Evolutionary conservation across 2,888 invertebrate species (phyloP).

Genomic region (Shargacucullia verbasci): DNA sequence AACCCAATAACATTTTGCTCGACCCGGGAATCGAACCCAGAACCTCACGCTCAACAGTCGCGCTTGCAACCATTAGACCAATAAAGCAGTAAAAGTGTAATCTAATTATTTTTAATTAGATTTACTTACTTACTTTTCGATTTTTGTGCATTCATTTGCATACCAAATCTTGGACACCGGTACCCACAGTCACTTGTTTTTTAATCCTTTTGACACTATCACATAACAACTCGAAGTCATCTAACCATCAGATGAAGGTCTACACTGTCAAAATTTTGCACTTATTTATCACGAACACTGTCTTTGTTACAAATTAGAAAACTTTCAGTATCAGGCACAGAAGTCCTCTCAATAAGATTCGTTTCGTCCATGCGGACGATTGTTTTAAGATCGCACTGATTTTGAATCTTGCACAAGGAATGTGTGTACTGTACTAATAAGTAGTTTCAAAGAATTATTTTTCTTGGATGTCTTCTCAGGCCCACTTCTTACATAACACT

Average conservation of each 20-base stretch:
- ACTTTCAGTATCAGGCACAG: neutral
- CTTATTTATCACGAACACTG: neutral
- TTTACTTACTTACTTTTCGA: slow-evolving; percentile 3
- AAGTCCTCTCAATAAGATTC: neutral
- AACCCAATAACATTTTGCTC: too few relatives aligned
- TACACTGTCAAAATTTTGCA: slow-evolving; percentile 1
- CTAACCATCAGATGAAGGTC: neutral
- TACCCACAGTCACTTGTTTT: neutral
- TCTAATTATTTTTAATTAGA: too few relatives aligned
- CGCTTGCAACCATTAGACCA: too few relatives aligned
- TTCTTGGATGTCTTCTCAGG: slow-evolving; percentile 12
- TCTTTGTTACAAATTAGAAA: neutral
- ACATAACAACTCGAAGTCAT: neutral
- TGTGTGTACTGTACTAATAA: slow-evolving; percentile 12
- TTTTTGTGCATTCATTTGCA: neutral
- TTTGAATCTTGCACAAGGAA: slow-evolving; percentile 6
- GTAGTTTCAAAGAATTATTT: slow-evolving; percentile 18
- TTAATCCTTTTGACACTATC: neutral
- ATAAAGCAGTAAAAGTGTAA: too few relatives aligned
- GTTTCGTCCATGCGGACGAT: neutral
- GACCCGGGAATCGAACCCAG: too few relatives aligned
- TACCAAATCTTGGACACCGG: neutral
- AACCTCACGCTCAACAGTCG: too few relatives aligned
- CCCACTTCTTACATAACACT: neutral
- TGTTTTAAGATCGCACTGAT: neutral